Percentiles rank a stretch among this genome's conserved stretches.
phyloP scores from a whole-genome alignment of 2,113 vertebrate genomes.

The Ictalurus punctatus region DNA sequence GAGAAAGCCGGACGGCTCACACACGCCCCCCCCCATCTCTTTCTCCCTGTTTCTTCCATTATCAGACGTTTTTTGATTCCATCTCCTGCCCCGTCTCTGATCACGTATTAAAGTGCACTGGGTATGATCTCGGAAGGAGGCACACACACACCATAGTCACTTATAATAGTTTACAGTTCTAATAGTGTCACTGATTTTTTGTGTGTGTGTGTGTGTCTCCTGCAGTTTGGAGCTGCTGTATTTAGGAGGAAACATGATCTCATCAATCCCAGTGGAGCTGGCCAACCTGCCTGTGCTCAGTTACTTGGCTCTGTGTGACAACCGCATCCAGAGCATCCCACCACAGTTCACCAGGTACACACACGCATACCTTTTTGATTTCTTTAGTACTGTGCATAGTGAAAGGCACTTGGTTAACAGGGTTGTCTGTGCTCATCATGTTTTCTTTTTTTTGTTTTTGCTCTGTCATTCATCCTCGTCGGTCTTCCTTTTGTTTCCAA shows the following conservation, averaged over 20 bases:
- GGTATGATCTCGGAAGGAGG: neutral
- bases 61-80: neutral
- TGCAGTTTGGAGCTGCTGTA: conserved; percentile 93
- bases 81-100: neutral
- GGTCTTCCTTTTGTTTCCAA: conserved; percentile 71
- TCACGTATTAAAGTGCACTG: neutral
- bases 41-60: neutral
- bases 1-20: conserved; percentile 29
- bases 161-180: neutral
- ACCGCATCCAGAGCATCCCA: conserved; percentile 95
- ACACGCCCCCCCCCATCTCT: neutral
- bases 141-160: neutral
- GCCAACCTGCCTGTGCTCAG: conserved; percentile 88
- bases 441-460: neutral
- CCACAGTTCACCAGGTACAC: conserved; percentile 92
- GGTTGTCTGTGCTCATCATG: neutral
- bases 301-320: conserved; percentile 95
- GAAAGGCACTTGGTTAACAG: neutral
- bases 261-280: conserved; percentile 90
- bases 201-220: conserved; percentile 29
- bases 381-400: neutral
- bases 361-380: conserved; percentile 30
- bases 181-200: neutral
- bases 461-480: conserved; percentile 49
- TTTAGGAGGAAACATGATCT: conserved; percentile 95